These are phyloP conservation scores for Parapsyche elsis DNA, from an alignment of 1,140 invertebrate species.

Conservation along the genomic window DNA sequence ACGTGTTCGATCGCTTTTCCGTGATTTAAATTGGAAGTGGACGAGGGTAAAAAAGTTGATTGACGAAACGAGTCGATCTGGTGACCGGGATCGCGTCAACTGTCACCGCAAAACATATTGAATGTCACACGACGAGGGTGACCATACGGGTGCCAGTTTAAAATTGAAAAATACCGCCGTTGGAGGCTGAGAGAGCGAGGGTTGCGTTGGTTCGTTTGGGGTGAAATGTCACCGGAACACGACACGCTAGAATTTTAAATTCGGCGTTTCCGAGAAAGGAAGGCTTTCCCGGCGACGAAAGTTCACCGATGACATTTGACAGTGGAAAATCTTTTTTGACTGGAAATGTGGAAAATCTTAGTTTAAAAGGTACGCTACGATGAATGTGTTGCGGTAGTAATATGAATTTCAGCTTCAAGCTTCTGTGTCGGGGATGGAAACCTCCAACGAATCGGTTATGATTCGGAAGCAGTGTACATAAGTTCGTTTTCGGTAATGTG, in stretches of 20 bases:
- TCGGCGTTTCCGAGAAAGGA: background rate
- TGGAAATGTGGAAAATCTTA: background rate
- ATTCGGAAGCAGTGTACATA: too few relatives aligned
- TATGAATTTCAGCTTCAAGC: too few relatives aligned
- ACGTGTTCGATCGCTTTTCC: background rate
- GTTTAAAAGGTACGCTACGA: background rate
- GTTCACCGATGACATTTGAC: too few relatives aligned
- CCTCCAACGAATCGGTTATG: too few relatives aligned
- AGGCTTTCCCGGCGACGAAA: too few relatives aligned
- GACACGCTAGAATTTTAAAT: background rate
- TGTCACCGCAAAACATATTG: conserved; percentile 28
- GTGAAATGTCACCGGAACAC: background rate
- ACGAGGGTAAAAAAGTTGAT: conserved; percentile 30
- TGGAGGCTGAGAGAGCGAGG: background rate
- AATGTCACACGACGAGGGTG: background rate
- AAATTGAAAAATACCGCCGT: conserved; percentile 21
- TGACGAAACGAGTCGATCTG: conserved; percentile 15
- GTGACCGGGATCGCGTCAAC: conserved; percentile 8
- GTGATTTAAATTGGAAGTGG: conserved; percentile 23
- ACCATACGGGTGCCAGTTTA: background rate
- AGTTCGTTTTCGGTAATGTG: too few relatives aligned
- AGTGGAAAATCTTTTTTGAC: background rate
- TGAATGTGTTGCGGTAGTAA: too few relatives aligned
- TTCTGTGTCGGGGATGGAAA: too few relatives aligned
- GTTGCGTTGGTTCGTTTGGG: background rate